Conservation (phyloP, 2,113 vertebrate genomes). For the Peromyscus polionotus region DNA sequence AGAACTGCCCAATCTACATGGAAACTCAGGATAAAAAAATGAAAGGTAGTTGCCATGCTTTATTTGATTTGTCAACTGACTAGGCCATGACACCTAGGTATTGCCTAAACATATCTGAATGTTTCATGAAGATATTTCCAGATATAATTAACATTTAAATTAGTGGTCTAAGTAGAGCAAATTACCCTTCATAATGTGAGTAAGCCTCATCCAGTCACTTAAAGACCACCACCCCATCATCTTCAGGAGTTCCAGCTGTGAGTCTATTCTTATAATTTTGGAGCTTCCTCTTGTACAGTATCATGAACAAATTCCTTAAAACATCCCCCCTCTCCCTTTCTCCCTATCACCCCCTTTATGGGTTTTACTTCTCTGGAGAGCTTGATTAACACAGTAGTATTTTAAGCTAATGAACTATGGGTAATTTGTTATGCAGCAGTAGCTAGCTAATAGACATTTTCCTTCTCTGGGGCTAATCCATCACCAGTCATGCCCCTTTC, state of each 20-base stretch:
- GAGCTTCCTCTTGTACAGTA: neutral
- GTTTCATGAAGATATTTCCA: neutral
- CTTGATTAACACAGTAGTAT: neutral
- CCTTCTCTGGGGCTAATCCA: neutral
- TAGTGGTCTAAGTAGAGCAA: neutral
- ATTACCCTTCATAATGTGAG: neutral
- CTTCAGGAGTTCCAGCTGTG: neutral
- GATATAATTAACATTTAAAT: neutral
- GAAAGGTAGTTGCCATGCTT: neutral
- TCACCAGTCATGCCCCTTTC: neutral
- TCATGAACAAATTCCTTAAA: neutral
- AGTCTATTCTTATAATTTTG: neutral
- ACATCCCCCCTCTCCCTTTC: neutral
- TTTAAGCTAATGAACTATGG: neutral
- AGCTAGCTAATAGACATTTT: neutral
- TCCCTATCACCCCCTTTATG: neutral
- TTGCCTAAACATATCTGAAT: neutral
- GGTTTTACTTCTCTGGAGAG: neutral
- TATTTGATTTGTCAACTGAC: neutral
- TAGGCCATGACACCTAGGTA: neutral
- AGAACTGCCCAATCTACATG: neutral
- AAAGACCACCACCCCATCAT: neutral
- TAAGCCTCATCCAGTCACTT: neutral
- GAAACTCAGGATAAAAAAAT: neutral
- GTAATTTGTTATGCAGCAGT: neutral